Percentiles rank a stretch among this genome's conserved stretches.
These are phyloP conservation scores for Merops nubicus DNA, from an alignment of 2,113 vertebrate genomes.

Conservation along the genomic window DNA sequence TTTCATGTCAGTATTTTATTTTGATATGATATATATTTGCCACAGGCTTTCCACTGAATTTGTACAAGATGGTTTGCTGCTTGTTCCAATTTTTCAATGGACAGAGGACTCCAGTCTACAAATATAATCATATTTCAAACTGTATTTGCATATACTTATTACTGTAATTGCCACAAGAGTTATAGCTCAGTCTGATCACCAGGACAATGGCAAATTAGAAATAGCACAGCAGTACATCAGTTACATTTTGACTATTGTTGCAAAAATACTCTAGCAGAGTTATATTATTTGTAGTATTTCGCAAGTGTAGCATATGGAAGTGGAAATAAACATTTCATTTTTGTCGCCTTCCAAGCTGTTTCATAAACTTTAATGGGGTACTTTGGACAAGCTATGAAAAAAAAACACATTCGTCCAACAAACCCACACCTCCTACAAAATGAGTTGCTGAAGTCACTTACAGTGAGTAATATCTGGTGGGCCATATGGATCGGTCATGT, in stretches of 20 bases:
- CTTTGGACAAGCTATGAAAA: neutral
- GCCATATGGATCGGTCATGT: slow-evolving; percentile 95
- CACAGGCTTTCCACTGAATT: neutral
- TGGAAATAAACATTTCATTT: neutral
- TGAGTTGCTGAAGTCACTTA: slow-evolving; percentile 76
- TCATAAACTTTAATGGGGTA: neutral
- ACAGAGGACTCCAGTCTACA: neutral
- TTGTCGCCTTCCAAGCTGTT: neutral
- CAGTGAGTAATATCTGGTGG: slow-evolving; percentile 95
- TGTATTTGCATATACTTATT: neutral
- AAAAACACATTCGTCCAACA: neutral
- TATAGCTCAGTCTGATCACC: neutral
- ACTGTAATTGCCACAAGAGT: neutral
- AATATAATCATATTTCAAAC: neutral
- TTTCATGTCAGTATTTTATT: neutral
- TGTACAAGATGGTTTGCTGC: neutral
- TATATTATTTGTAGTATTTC: neutral
- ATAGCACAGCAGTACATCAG: neutral
- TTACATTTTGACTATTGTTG: neutral
- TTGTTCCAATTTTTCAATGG: neutral
- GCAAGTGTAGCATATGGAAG: neutral
- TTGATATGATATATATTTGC: neutral
- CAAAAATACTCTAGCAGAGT: neutral
- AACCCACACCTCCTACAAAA: neutral
- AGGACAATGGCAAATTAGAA: neutral